A percentile compares a stretch with the other conserved stretches of the same genome.
These are phyloP conservation scores for Erebia palarica DNA, from an alignment of 2,888 invertebrate genomes.

Conservation along the genomic window DNA sequence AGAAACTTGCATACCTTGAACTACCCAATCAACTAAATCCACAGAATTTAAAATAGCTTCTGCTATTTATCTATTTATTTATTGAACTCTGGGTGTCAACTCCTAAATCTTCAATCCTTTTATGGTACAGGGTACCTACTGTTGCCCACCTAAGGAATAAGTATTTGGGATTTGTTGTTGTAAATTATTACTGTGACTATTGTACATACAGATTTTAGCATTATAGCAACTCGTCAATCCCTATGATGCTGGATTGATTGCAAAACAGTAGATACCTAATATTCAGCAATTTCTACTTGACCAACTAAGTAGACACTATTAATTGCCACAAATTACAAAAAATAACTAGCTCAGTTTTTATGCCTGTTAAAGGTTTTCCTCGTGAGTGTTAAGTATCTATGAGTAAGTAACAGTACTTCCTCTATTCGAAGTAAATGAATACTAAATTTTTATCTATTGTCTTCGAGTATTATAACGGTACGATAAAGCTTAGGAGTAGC, in stretches of 20 bases:
- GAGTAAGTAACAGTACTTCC: background rate
- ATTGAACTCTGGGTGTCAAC: background rate
- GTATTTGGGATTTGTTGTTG: too few relatives aligned
- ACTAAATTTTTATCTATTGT: slow-evolving; percentile 25
- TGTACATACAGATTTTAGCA: too few relatives aligned
- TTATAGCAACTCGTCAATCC: too few relatives aligned
- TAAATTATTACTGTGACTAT: too few relatives aligned
- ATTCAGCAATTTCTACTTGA: too few relatives aligned
- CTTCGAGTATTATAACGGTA: slow-evolving; percentile 10
- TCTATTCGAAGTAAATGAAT: slow-evolving; percentile 10
- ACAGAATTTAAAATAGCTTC: too few relatives aligned
- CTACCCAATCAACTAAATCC: background rate
- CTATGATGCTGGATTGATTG: too few relatives aligned
- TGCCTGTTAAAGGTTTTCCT: background rate
- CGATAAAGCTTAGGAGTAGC: slow-evolving; percentile 7
- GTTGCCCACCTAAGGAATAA: too few relatives aligned
- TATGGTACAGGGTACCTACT: too few relatives aligned
- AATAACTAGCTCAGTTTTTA: background rate
- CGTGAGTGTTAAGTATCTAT: background rate
- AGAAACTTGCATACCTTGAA: background rate
- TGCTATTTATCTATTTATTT: background rate
- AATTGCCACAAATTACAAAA: background rate
- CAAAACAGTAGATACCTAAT: too few relatives aligned
- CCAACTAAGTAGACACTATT: too few relatives aligned
- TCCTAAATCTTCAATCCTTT: background rate